Base-by-base conservation (phyloP, 2,797 vertebrate species). In the Gymnocypris eckloni region DNA sequence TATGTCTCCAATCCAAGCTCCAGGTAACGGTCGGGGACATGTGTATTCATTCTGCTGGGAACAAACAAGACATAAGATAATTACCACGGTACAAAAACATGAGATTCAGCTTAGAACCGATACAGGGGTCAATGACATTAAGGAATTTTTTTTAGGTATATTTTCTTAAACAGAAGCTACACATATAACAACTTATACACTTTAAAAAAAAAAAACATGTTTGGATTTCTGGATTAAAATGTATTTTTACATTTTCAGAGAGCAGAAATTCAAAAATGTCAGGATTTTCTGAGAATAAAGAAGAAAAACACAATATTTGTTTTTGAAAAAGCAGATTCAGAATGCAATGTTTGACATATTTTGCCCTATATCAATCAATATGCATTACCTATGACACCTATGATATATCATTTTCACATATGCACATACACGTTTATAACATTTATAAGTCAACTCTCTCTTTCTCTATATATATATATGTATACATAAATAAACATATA, bases 1-100 rank as follows among this genome's bases (percentile, higher is more conserved):
- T 88, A 96, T 72, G 37, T 96, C 95, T 89, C 94, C 94, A 54
- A 95, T 92, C 96, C 96, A 96, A 87, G 94, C 92, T 89, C 94
- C 95, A 41, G 95, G 95, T 87, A 96, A 91, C 4, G 95, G 95
- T 78, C 95, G 94, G 86, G 95, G 94, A 91, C 95, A 96, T 0
- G 93, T 94, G 73, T 96, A 96, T 84, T 96, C 95, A 87, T 93
- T 96, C 95, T 96, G 93, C 72, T 84, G 41, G 89, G 16, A 73
- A 81, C 22, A 52, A 86, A 85, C 80, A 77, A 85, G 66, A 87
- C 82, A 91, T 85, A 90, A 86, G 77, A 81, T 7, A n/a, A 87
- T 85, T 84, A 81, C 41, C 18, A 22, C 0, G 3, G 67, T 20
- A 76, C 69, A 83, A 52, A 64, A 50, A 13, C n/a, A 72, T 8